Evolutionary conservation across 2,113 vertebrate species (phyloP), one percentile per base, ranked within the genome.

Genomic region (Piprites chloris): DNA sequence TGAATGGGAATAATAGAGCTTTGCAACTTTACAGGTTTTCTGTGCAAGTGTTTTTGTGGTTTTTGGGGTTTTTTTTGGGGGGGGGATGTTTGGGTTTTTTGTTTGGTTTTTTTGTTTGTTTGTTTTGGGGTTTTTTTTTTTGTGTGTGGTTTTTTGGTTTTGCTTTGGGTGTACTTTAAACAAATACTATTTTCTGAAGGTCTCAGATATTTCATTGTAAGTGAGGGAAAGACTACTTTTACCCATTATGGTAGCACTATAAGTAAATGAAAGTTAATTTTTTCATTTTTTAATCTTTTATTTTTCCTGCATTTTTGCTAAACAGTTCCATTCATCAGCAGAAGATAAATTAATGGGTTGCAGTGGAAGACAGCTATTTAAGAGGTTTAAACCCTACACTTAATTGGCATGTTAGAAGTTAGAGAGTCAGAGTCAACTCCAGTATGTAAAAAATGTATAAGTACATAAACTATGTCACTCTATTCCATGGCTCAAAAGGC

Each of bases 401-500:
- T 97, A 97, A 96, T 96, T 97, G 92, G n/a, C 87, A 89, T 35
- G 41, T 96, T 97, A 96, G 95, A 98, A 96, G 93, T 96, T 97
- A 95, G 95, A 96, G 82, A 90, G 83, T 72, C 71, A 69, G 93
- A 98, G 80, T 94, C 83, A 96, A 67, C 32, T 89, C 79, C 79
- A 87, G 82, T 93, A 74, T 47, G 61, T 94, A 95, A 96, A 97
- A 92, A 92, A 90, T 14, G n/a, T 88, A 71, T 91, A 85, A 71
- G 73, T 55, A 85, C 46, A 92, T 86, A 88, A 96, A 96, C 93
- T 87, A 67, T 23, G 79, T 46, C n/a, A 55, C 67, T 78, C 14
- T 79, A 33, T 69, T 93, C 71, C 24, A 72, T 2, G 1, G 50
- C 91, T 94, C 90, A 91, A 93, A 82, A 97, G 89, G 42, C 84